These are phyloP conservation scores for Pandion haliaetus DNA, from an alignment of 2,113 vertebrate species.

Conservation along the genomic window DNA sequence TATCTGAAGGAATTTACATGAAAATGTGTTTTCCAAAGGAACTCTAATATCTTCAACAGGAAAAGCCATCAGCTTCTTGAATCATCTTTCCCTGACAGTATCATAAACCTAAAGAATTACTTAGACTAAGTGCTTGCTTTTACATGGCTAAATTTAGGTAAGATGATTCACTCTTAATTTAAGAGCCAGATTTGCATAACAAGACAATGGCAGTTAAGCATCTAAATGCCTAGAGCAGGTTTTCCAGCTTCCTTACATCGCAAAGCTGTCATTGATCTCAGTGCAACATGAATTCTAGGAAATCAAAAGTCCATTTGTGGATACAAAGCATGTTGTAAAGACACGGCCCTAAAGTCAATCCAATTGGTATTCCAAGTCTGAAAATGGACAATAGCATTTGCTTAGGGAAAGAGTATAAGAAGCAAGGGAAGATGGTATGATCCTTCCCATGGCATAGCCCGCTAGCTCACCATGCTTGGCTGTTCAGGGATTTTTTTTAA, in stretches of 20 bases:
- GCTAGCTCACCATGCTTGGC: accelerated
- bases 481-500: not conserved
- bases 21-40: not conserved
- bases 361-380: not conserved
- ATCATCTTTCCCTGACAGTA: not conserved
- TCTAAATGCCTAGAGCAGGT: not conserved
- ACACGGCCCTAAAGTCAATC: not conserved
- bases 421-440: not conserved
- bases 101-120: not conserved
- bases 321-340: not conserved
- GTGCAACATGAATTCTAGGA: not conserved
- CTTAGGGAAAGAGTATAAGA: not conserved
- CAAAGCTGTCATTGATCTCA: not conserved
- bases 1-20: not conserved
- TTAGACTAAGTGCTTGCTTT: slow-evolving; percentile 24
- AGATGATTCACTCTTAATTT: slow-evolving; percentile 4
- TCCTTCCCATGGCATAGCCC: not conserved
- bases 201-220: not conserved
- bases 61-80: not conserved
- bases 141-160: slow-evolving; percentile 4
- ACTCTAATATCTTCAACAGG: not conserved
- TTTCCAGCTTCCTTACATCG: not conserved
- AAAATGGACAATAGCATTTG: not conserved
- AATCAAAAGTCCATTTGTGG: not conserved
- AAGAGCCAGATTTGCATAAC: slow-evolving; percentile 13